These are phyloP conservation scores for Todiramphus chloris DNA, from an alignment of 2,113 vertebrate species.

Conservation along the genomic window DNA sequence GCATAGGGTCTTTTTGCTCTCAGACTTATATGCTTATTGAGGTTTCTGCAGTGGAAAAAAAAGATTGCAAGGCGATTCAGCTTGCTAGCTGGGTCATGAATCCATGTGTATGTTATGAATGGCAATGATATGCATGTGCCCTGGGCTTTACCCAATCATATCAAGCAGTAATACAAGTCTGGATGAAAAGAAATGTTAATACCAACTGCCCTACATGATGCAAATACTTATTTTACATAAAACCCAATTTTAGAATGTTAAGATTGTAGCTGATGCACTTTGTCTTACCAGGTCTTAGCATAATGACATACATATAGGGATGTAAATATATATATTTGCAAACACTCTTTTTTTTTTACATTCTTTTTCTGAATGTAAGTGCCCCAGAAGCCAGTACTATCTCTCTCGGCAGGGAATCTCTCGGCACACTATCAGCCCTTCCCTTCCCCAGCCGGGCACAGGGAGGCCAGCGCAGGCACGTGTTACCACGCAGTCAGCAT, in stretches of 20 bases:
- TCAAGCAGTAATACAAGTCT: not conserved
- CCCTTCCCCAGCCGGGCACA: not conserved
- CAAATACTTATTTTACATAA: constrained; percentile 42
- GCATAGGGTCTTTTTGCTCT: not conserved
- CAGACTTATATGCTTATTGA: not conserved
- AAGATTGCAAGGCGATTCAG: constrained; percentile 30
- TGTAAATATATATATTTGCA: not conserved
- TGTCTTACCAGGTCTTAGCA: constrained; percentile 2
- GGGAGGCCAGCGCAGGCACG: accelerated
- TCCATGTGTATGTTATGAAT: constrained; percentile 39
- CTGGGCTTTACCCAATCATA: constrained; percentile 42
- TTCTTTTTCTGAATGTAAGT: not conserved
- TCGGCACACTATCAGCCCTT: not conserved
- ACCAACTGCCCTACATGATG: constrained; percentile 28
- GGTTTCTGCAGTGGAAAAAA: not conserved
- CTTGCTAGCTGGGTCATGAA: not conserved
- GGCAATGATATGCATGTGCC: not conserved
- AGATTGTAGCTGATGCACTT: not conserved
- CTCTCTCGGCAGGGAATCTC: accelerated
- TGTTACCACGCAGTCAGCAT: not conserved
- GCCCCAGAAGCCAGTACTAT: not conserved
- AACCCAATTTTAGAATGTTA: constrained; percentile 21
- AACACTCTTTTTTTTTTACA: accelerated
- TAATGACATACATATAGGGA: not conserved
- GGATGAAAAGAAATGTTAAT: constrained; percentile 50